Base-by-base conservation (phyloP, 2,888 invertebrate genomes). In the Lacanobia oleracea region DNA sequence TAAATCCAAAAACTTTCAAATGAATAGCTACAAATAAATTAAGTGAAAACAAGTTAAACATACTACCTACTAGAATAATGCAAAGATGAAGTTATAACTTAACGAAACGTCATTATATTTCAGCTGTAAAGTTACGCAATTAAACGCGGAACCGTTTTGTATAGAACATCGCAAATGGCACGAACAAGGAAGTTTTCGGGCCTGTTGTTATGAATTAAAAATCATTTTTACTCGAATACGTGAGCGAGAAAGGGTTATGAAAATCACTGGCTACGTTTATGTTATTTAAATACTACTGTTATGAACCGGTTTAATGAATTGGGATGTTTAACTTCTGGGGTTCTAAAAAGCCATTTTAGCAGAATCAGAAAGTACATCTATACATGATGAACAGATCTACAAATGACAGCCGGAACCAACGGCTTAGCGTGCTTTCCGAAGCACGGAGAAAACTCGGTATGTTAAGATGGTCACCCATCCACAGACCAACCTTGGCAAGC, bases 121-220 rank as follows among this genome's bases (percentile, higher is more conserved):
- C 0, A 43, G 23, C 37, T 33, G n/a, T 37, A 64, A 75, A 75
- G 60, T 75, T 75, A 21, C 40, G 63, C 60, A 54, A 77, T 75
- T 75, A 77, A 60, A 60, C 14, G 0, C 14, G 18, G 40, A 4
- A 54, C 37, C 14, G 33, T 54, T 76, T 77, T 70, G 48, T 40
- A 48, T 62, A 21, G 10, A 40, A 56, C 27, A 56, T 64, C 48
- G 37, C n/a, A 37, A 65, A 43, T 45, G 45, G 21, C 53, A 27
- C 53, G 37, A 27, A 9, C 43, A 37, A 23, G 9, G 1, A 51
- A 73, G 8, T 71, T 71, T 45, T 43, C 12, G 45, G 9, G 12
- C 1, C 16, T 3, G 3, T 72, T 51, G 72, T 37, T 62, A 53
- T 53, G 23, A 45, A 62, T 73, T 71, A 12, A 51, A 10, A 60